Evolutionary conservation across 2,888 invertebrate genomes (phyloP).

Genomic region (Rhagonycha lutea): DNA sequence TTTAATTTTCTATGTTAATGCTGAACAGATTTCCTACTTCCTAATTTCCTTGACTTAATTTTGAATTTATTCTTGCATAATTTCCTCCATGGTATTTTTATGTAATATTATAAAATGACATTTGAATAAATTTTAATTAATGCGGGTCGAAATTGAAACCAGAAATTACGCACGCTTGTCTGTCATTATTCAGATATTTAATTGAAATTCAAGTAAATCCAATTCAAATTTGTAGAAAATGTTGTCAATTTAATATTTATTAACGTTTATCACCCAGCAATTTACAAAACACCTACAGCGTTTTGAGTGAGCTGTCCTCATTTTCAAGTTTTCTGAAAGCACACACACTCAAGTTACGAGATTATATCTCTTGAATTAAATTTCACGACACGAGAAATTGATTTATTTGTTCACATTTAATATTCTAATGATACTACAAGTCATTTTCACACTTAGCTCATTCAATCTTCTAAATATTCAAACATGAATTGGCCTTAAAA

Average conservation of each 20-base stretch:
- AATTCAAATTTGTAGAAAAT: neutral
- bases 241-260: neutral
- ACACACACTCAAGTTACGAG: constrained; percentile 3
- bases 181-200: neutral
- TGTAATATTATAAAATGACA: neutral
- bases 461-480: neutral
- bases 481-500: neutral
- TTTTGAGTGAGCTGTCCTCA: constrained; percentile 8
- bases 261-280: constrained; percentile 1
- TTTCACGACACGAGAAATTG: constrained; percentile 6
- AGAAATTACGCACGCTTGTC: neutral
- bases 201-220: neutral
- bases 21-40: too few relatives aligned
- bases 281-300: constrained; percentile 6
- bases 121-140: neutral
- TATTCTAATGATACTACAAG: neutral
- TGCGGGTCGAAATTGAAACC: neutral
- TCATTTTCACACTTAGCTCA: neutral
- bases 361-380: constrained; percentile 19
- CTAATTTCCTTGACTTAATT: too few relatives aligned
- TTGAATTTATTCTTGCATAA: too few relatives aligned
- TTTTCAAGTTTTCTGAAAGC: constrained; percentile 2
- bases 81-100: neutral
- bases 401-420: neutral
- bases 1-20: too few relatives aligned